phyloP scores from a whole-genome alignment of 2,113 vertebrate genomes.

The Laterallus jamaicensis region DNA sequence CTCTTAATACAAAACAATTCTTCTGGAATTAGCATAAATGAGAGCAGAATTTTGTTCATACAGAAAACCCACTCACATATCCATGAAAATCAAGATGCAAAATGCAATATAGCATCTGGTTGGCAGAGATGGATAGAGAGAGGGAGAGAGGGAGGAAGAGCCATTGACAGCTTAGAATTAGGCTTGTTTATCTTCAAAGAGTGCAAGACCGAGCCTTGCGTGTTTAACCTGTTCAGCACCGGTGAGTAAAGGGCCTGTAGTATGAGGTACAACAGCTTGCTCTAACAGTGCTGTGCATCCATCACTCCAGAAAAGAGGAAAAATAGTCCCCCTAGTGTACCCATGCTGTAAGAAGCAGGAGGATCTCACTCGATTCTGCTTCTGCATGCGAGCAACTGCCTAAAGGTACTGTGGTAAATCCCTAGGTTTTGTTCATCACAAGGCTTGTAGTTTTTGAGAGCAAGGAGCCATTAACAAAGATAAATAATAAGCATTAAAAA shows the following conservation, averaged over 20 bases:
- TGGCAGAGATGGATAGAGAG: background rate
- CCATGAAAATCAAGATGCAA: conserved; percentile 13
- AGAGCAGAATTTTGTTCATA: background rate
- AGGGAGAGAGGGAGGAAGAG: background rate
- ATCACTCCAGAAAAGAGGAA: conserved; percentile 54
- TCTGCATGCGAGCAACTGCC: background rate
- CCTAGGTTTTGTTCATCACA: background rate
- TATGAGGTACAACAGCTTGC: background rate
- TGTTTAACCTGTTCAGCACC: conserved; percentile 10
- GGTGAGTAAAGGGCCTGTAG: background rate
- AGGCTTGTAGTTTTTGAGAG: background rate
- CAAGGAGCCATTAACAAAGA: background rate
- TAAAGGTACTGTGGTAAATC: background rate
- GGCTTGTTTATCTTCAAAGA: background rate
- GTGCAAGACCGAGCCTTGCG: background rate
- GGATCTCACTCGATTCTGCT: background rate
- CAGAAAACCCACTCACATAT: background rate
- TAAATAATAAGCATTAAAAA: background rate
- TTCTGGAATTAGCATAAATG: background rate
- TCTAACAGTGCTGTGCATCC: background rate
- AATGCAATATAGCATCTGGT: background rate
- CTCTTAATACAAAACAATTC: background rate
- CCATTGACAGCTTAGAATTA: conserved; percentile 12
- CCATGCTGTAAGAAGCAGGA: conserved; percentile 27
- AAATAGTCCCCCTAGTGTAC: conserved; percentile 55